Base-by-base conservation (phyloP, 2,113 vertebrate genomes). In the Dolichotis patagonum region DNA sequence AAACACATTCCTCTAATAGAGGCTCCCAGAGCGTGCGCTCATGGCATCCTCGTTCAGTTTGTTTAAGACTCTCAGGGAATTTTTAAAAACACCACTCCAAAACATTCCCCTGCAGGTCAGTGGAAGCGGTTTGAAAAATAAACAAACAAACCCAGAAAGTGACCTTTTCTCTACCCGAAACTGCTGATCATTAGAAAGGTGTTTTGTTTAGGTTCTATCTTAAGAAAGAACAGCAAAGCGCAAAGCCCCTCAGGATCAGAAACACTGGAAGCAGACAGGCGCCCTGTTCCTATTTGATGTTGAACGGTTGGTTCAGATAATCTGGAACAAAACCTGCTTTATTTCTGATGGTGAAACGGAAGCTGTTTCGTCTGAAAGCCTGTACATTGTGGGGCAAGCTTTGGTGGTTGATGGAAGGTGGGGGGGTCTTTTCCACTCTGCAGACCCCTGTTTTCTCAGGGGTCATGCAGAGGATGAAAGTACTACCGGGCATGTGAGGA, bases 151-250 rank as follows among this genome's bases (percentile, higher is more conserved):
- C 63, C 86, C 46, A 52, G 58, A 91, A 88, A 65, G 17, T 63
- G 49, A 78, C 38, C 73, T 95, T 85, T 96, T 89, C 63, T 90
- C 17, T 80, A 17, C 65, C 46, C 49, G 26, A 92, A 90, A 90
- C 32, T 62, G 77, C 49, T 75, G 41, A 80, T 54, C 38, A 63
- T 78, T 92, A 52, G 41, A 81, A 63, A 89, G 41, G n/a, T 56
- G 54, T 56, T 56, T 91, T 60, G 69, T 90, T 89, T 85, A 56
- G 56, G 35, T 81, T 81, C 58, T 91, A 20, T 65, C 26, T 60
- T 91, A 46, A 83, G 78, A 32, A 85, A 65, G 46, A 95, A 32
- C 0, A 95, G 38, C 41, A 78, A 82, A 91, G 60, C 88, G 9
- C 38, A 71, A 3, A 91, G 16, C 43, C 56, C 54, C 32, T 93